A percentile compares a stretch with the other conserved stretches of the same genome.
Conservation (phyloP, 1,140 invertebrate species). For the Ladona fulva region DNA sequence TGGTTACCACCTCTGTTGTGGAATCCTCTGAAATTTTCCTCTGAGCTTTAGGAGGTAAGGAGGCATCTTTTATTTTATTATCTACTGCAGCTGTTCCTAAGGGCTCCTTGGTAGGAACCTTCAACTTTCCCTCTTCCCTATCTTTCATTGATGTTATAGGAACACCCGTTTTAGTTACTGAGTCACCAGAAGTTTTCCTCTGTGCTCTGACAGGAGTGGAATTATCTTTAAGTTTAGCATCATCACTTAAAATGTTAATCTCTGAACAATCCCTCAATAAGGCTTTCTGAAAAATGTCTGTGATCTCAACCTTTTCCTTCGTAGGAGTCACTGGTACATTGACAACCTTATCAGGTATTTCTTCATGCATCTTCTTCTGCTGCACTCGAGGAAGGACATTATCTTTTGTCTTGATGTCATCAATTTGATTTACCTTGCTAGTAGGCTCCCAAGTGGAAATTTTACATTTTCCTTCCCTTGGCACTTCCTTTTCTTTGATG, state of each 20-base stretch:
- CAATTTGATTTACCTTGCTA: neutral
- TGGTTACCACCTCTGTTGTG: conserved; percentile 16
- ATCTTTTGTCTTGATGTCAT: neutral
- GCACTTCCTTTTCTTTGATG: neutral
- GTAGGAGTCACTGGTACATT: neutral
- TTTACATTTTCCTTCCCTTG: neutral
- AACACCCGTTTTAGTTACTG: neutral
- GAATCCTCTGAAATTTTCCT: neutral
- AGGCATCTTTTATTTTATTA: conserved; percentile 23
- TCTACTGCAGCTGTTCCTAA: conserved; percentile 18
- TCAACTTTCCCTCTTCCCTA: neutral
- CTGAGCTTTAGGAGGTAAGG: neutral
- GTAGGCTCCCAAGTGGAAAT: no score
- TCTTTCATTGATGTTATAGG: neutral
- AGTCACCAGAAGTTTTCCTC: neutral
- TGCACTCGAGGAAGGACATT: neutral
- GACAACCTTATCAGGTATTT: neutral
- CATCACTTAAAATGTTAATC: neutral
- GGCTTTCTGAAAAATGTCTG: neutral
- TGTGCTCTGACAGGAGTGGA: neutral
- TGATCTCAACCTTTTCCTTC: neutral
- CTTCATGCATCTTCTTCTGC: neutral
- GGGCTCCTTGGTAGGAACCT: neutral
- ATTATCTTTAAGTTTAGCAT: neutral
- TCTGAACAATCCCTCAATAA: neutral